Conservation (phyloP, 2,113 vertebrate genomes). For the Tragelaphus buxtoni region DNA sequence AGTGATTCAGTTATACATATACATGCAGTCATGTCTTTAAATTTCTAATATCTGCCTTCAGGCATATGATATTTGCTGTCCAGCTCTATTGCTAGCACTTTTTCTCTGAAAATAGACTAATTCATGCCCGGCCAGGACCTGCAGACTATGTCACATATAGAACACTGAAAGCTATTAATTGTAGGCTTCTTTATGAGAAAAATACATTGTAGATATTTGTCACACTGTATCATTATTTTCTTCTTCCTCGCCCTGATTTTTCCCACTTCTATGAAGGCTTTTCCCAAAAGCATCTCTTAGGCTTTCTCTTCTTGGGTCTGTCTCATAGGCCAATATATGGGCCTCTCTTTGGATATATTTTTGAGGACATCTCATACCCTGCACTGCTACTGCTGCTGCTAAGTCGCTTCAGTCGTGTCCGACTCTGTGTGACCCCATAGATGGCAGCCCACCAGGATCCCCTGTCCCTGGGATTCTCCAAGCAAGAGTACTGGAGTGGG, state of each 20-base stretch:
- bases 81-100: neutral
- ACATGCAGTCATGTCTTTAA: neutral
- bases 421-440: too few relatives aligned
- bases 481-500: too few relatives aligned
- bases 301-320: neutral
- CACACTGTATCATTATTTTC: neutral
- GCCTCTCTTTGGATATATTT: neutral
- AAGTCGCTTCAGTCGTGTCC: too few relatives aligned
- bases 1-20: neutral
- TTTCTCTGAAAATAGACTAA: neutral
- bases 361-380: neutral
- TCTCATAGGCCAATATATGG: neutral
- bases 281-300: neutral
- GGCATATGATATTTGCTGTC: neutral
- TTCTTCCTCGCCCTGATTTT: neutral
- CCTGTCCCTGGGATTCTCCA: too few relatives aligned
- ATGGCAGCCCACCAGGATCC: too few relatives aligned
- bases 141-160: neutral
- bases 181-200: neutral
- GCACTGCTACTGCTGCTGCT: too few relatives aligned
- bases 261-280: neutral
- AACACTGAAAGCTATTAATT: neutral
- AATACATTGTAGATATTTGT: neutral
- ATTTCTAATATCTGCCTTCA: neutral
- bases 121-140: neutral